A percentile compares a stretch with the other conserved stretches of the same genome.
Conservation (phyloP, 1,140 invertebrate species). For the Xylocopa sonorina region DNA sequence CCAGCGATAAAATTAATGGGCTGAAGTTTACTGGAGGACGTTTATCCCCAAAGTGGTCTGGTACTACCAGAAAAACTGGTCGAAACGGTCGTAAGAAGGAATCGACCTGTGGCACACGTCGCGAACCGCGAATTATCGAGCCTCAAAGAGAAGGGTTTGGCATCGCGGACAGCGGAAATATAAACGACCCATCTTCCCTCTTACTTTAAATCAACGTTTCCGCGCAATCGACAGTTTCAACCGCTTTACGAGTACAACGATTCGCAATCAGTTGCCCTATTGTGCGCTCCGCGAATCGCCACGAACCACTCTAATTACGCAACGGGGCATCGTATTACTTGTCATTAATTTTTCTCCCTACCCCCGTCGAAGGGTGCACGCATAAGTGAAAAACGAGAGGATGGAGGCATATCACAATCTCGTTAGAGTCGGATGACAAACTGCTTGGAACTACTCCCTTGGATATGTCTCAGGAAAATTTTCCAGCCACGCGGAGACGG, state of each 20-base stretch:
- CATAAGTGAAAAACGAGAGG: background rate
- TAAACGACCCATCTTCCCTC: background rate
- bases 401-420: background rate
- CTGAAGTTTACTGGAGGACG: background rate
- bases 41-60: background rate
- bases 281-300: slow-evolving; percentile 7
- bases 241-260: background rate
- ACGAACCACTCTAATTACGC: slow-evolving; percentile 8
- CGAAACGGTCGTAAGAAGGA: no score
- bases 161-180: no score
- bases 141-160: no score
- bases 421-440: background rate
- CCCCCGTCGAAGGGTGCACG: background rate
- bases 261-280: slow-evolving; percentile 21
- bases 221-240: slow-evolving; percentile 6
- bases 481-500: background rate
- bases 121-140: no score
- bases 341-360: background rate
- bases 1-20: background rate
- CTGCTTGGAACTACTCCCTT: slow-evolving; percentile 2
- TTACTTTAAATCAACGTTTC: slow-evolving; percentile 11
- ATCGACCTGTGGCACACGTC: no score
- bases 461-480: background rate
- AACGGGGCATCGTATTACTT: background rate
- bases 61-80: no score